A percentile compares a stretch with the other conserved stretches of the same genome.
Evolutionary conservation across 2,797 vertebrate genomes (phyloP).

Genomic region (Ceyx erithaca): DNA sequence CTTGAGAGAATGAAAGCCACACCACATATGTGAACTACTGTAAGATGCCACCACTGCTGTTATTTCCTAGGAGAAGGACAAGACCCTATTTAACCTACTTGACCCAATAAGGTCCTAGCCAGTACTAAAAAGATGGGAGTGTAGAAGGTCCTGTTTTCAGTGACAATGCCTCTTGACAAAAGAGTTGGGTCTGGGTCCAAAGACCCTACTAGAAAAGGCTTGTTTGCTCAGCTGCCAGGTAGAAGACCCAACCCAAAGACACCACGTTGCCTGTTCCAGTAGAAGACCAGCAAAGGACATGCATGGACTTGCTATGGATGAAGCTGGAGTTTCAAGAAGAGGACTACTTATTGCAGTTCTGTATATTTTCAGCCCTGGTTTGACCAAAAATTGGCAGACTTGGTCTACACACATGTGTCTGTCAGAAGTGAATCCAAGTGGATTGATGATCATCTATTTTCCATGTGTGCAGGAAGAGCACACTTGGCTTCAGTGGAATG

Average conservation of each 20-base stretch:
- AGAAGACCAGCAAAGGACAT: neutral
- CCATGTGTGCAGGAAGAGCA: neutral
- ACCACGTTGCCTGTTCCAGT: neutral
- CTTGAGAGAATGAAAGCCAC: neutral
- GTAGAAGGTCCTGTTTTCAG: neutral
- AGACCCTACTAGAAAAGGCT: neutral
- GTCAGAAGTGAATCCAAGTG: constrained; percentile 21
- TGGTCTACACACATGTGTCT: neutral
- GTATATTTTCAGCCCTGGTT: neutral
- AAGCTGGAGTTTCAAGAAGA: neutral
- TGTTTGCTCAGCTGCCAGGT: neutral
- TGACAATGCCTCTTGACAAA: neutral
- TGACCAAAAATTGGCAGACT: constrained; percentile 27
- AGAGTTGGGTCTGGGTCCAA: neutral
- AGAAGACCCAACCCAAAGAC: neutral
- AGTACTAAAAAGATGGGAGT: neutral
- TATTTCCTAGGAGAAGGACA: neutral
- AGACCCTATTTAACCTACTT: neutral
- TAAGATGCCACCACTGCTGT: neutral
- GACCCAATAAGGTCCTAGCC: neutral
- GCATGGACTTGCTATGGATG: neutral
- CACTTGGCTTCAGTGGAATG: neutral
- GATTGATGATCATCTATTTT: constrained; percentile 41
- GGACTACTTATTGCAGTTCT: neutral
- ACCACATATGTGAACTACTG: accelerated